phyloP scores from a whole-genome alignment of 2,113 vertebrate genomes.

The Spheniscus mendiculus region DNA sequence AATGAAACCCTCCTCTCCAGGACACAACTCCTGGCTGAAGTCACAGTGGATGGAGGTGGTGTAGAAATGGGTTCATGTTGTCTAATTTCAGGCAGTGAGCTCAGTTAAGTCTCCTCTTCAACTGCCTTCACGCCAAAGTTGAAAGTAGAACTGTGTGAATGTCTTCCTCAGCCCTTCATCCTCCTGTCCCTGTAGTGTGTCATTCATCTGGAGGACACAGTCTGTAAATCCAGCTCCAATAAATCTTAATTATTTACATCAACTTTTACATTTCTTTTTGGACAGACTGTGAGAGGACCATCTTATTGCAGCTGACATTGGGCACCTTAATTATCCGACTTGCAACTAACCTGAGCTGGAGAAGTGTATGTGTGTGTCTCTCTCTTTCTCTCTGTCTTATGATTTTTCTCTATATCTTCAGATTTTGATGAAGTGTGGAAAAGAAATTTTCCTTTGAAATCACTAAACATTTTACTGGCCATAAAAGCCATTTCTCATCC shows the following conservation, averaged over 20 bases:
- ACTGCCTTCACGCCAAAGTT: fast-evolving
- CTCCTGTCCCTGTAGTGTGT: neutral
- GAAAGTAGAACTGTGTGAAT: neutral
- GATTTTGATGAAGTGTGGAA: neutral
- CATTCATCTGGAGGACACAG: neutral
- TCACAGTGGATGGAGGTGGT: neutral
- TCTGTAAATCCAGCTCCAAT: neutral
- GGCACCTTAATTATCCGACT: neutral
- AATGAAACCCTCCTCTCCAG: neutral
- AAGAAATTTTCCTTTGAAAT: neutral
- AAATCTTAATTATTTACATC: neutral
- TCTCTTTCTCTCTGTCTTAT: neutral
- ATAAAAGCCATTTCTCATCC: neutral
- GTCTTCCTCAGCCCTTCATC: neutral
- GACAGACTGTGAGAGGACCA: neutral
- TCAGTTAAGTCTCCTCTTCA: neutral
- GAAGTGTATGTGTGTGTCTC: neutral
- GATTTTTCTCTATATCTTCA: neutral
- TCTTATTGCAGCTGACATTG: neutral
- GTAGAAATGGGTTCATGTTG: neutral
- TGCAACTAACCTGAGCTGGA: neutral
- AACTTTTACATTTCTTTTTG: neutral
- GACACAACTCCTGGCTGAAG: neutral
- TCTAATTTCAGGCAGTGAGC: neutral
- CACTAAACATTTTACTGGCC: neutral